Evolutionary conservation across 2,888 invertebrate genomes (phyloP), one percentile per base, ranked within the genome.

Genomic region (Drosophila neotestacea): DNA sequence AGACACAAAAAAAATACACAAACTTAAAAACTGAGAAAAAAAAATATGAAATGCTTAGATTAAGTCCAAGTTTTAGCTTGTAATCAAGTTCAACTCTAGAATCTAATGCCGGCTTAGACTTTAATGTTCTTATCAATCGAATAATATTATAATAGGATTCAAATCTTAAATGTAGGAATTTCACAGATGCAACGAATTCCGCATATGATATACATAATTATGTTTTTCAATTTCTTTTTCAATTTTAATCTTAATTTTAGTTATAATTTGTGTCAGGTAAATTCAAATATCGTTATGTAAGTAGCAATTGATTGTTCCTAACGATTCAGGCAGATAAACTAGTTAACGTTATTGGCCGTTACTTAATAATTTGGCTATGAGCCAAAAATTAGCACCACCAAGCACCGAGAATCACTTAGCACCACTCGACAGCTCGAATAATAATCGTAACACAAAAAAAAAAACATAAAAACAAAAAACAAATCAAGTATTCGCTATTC

Each of bases 71-170:
- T 10, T 51, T 64, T 70, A 72, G 62, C 41, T 62, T 56, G 66
- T 74, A 69, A 51, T 64, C 67, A 75, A 77, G 70, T 66, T 81
- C 11, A 78, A 65, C 73, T 84, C 68, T 77, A 77, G 77, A 77
- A 90, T 90, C 86, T 88, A 87, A 90, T 90, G 90, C 90, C 81
- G 90, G 88, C 88, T 84, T 83, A 88, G 86, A 87, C 89, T 77
- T 78, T 80, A 84, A 77, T 67, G 51, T 58, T 78, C 59, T 62
- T 67, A 52, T 30, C 44, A 58, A 54, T 75, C 69, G 79, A 75
- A 79, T 83, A 70, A 70, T 62, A 58, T 44, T 48, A 56, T 48
- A 56, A 46, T 32, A 60, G 78, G 77, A 79, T 59, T 61, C 50
- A 6, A 34, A 36, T 13, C 27, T 10, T 11, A 36, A 28, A 30